phyloP scores from a whole-genome alignment of 2,113 vertebrate genomes.

The Catharus bicknelli region DNA sequence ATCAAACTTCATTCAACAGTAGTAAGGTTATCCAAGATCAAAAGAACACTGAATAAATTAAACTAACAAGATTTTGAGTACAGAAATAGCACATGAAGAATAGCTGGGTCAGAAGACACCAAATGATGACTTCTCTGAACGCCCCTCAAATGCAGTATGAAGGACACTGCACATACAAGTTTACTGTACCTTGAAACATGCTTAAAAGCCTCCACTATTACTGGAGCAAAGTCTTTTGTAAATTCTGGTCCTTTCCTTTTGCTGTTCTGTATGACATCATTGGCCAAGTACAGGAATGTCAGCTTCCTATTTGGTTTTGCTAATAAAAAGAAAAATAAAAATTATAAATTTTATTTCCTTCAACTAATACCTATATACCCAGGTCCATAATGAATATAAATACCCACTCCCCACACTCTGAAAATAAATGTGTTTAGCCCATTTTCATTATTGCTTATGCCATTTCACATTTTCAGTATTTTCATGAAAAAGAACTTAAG shows the following conservation, averaged over 20 bases:
- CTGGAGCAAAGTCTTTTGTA: constrained; percentile 95
- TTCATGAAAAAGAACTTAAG: not conserved
- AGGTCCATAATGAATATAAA: not conserved
- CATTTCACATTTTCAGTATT: not conserved
- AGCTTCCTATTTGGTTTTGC: constrained; percentile 95
- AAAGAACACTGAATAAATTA: not conserved
- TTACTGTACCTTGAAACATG: constrained; percentile 90
- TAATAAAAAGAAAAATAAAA: constrained; percentile 60
- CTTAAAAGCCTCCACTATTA: constrained; percentile 96
- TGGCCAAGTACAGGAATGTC: constrained; percentile 97
- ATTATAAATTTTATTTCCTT: not conserved
- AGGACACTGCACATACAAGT: not conserved
- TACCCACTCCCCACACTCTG: not conserved
- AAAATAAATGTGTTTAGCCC: not conserved
- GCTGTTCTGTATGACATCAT: constrained; percentile 99
- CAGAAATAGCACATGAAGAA: not conserved
- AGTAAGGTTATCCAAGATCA: not conserved
- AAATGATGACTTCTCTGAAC: not conserved
- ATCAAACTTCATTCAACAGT: not conserved
- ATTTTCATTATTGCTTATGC: not conserved
- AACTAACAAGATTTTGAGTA: not conserved
- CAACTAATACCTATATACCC: not conserved
- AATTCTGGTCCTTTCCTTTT: constrained; percentile 98
- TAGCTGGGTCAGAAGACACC: not conserved
- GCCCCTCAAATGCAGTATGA: not conserved